These are phyloP conservation scores for Poecilobothrus nobilitatus DNA, from an alignment of 2,888 invertebrate species.

Conservation along the genomic window DNA sequence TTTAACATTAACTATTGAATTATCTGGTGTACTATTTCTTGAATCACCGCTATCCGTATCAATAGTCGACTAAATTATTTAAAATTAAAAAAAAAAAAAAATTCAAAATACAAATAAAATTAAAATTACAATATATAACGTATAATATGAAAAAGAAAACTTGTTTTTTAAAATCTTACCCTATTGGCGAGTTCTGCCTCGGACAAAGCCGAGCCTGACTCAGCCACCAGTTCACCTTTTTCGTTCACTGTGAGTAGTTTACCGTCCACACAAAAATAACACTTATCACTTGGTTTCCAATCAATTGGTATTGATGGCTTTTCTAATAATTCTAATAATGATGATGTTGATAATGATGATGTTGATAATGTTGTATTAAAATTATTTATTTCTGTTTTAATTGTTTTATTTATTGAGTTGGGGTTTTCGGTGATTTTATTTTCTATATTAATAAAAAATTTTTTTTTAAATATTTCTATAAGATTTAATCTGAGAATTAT, in stretches of 20 bases:
- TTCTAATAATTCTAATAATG: constrained; percentile 22
- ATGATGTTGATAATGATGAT: constrained; percentile 32
- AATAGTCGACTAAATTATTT: constrained; percentile 43
- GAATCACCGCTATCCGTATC: constrained; percentile 59
- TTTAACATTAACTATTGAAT: constrained; percentile 19
- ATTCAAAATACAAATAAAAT: too few species aligned
- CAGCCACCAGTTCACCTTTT: constrained; percentile 44
- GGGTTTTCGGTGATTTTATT: constrained; percentile 37
- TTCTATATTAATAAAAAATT: background rate
- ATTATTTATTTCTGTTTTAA: constrained; percentile 36
- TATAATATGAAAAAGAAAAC: too few species aligned
- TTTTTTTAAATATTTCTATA: background rate
- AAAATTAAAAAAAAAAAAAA: background rate
- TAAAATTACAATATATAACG: too few species aligned
- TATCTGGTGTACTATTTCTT: constrained; percentile 48
- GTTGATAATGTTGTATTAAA: constrained; percentile 26
- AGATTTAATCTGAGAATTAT: too few species aligned
- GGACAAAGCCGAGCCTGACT: constrained; percentile 39
- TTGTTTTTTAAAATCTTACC: constrained; percentile 28
- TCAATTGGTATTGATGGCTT: constrained; percentile 47
- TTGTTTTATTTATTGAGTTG: constrained; percentile 7
- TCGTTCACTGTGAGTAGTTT: constrained; percentile 52
- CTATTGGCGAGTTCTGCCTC: constrained; percentile 36
- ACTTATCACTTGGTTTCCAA: constrained; percentile 77
- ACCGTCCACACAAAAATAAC: constrained; percentile 74